Conservation (phyloP, 2,797 vertebrate genomes). For the Tokudaia tokunoshimensis region DNA sequence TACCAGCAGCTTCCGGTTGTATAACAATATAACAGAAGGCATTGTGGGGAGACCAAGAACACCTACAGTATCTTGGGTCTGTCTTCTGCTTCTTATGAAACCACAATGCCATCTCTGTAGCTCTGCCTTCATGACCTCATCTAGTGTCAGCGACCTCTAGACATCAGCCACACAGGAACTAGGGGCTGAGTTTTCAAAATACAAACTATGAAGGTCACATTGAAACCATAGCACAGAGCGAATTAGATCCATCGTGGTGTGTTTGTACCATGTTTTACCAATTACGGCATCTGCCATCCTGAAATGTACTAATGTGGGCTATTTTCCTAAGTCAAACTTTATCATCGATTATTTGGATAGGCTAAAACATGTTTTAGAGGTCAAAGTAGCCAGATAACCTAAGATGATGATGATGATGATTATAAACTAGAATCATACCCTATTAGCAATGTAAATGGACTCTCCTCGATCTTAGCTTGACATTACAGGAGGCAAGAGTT, state of each 20-base stretch:
- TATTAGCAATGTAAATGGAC: not conserved
- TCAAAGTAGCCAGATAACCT: not conserved
- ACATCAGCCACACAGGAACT: not conserved
- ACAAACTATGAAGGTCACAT: not conserved
- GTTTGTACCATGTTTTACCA: not conserved
- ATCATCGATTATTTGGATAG: not conserved
- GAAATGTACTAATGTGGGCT: not conserved
- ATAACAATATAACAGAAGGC: not conserved
- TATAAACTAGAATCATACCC: not conserved
- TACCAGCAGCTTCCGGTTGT: not conserved
- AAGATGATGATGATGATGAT: not conserved
- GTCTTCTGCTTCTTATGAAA: not conserved
- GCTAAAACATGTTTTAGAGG: not conserved
- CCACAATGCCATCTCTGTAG: not conserved
- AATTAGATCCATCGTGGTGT: not conserved
- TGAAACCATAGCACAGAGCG: not conserved
- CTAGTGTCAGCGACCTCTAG: not conserved
- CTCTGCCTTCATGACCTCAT: not conserved
- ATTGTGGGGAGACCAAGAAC: not conserved
- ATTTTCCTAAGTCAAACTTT: conserved; percentile 27
- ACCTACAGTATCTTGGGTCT: not conserved
- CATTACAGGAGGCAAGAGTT: not conserved
- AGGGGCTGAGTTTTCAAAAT: not conserved
- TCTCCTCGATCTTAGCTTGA: conserved; percentile 39
- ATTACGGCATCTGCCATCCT: not conserved